phyloP scores from a whole-genome alignment of 2,113 vertebrate species.

The Nesogale talazaci region DNA sequence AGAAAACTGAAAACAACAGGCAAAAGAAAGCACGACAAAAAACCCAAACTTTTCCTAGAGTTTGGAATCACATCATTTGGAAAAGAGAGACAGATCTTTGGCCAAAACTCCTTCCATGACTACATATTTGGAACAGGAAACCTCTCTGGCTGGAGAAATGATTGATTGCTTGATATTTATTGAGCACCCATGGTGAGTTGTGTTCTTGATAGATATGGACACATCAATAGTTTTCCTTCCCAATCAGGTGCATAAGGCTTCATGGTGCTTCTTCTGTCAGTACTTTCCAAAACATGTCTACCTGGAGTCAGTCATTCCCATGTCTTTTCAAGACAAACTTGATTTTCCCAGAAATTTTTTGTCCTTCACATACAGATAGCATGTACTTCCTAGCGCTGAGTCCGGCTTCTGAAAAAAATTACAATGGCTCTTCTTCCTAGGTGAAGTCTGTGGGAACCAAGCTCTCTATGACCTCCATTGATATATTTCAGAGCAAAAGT shows the following conservation, averaged over 20 bases:
- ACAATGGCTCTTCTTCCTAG: not conserved
- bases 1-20: not conserved
- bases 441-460: not conserved
- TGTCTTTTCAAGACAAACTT: not conserved
- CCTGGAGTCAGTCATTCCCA: constrained; percentile 22
- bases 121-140: constrained; percentile 67
- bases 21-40: not conserved
- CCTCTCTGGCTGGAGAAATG: constrained; percentile 68
- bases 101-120: constrained; percentile 66
- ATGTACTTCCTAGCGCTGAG: not conserved
- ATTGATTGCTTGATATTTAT: constrained; percentile 77
- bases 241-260: constrained; percentile 16
- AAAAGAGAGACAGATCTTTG: constrained; percentile 52
- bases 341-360: constrained; percentile 39
- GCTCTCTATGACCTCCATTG: not conserved
- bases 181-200: constrained; percentile 58
- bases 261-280: not conserved
- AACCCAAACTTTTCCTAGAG: constrained; percentile 64
- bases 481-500: constrained; percentile 50
- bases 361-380: not conserved
- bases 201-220: constrained; percentile 58
- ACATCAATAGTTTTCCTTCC: constrained; percentile 54
- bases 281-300: constrained; percentile 12
- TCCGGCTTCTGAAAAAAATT: not conserved
- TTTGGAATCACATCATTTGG: constrained; percentile 67